Percentiles rank a stretch among this genome's conserved stretches.
Conservation (phyloP, 2,888 invertebrate species). For the Apodemia zela region DNA sequence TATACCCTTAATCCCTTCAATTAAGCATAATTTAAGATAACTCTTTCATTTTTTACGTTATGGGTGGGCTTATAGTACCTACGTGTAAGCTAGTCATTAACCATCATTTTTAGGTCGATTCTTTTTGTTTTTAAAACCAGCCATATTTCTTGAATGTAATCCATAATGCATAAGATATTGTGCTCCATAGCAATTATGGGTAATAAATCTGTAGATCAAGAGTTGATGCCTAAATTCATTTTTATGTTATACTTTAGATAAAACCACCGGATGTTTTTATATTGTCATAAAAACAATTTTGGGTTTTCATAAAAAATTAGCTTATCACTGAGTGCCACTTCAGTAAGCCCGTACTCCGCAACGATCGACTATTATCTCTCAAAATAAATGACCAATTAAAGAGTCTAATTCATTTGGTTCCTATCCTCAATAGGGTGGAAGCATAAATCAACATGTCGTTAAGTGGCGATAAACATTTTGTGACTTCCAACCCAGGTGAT, state of each 20-base stretch:
- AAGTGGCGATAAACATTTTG: conserved; percentile 79
- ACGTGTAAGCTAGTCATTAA: conserved; percentile 73
- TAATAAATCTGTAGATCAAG: conserved; percentile 74
- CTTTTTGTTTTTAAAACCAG: conserved; percentile 67
- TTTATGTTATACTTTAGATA: conserved; percentile 21
- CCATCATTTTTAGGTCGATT: conserved; percentile 54
- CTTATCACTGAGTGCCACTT: conserved; percentile 51
- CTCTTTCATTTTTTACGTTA: conserved; percentile 72
- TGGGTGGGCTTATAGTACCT: conserved; percentile 68
- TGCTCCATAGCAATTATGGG: conserved; percentile 70
- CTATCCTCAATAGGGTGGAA: conserved; percentile 63
- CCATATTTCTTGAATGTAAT: conserved; percentile 65
- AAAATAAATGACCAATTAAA: conserved; percentile 79
- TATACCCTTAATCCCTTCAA: conserved; percentile 70
- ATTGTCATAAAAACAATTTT: conserved; percentile 28
- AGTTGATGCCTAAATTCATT: conserved; percentile 55
- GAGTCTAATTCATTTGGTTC: conserved; percentile 73
- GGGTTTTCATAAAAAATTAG: conserved; percentile 40
- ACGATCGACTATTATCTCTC: conserved; percentile 59
- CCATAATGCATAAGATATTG: conserved; percentile 73
- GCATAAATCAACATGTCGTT: conserved; percentile 75
- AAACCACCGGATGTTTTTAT: conserved; percentile 29
- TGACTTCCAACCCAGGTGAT: conserved; percentile 77
- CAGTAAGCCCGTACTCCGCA: conserved; percentile 55
- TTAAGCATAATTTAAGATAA: conserved; percentile 78